Conservation (phyloP, 1,140 invertebrate species). For the Charaxes varanes region DNA sequence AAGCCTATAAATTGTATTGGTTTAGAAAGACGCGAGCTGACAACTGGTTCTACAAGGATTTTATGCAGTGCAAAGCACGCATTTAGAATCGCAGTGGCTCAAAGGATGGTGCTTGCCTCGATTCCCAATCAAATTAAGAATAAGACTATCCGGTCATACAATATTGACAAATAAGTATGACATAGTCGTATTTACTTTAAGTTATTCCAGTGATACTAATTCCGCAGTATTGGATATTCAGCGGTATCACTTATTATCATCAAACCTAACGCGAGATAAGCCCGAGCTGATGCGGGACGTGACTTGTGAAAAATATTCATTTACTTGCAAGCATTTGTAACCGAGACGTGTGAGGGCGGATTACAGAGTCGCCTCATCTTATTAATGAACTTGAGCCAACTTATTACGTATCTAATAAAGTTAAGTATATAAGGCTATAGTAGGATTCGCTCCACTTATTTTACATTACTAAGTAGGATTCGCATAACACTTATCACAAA, state of each 20-base stretch:
- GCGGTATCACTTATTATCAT: constrained; percentile 67
- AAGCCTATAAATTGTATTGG: too few species aligned
- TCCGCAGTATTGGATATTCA: constrained; percentile 35
- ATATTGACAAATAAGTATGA: too few species aligned
- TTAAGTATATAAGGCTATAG: too few species aligned
- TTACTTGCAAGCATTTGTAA: constrained; percentile 38
- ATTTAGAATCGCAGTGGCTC: too few species aligned
- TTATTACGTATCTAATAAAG: constrained; percentile 2
- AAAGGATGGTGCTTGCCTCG: too few species aligned
- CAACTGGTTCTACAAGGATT: background rate
- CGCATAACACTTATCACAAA: too few species aligned
- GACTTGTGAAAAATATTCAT: constrained; percentile 67
- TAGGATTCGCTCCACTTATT: too few species aligned
- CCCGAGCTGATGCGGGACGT: constrained; percentile 49
- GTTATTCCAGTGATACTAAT: constrained; percentile 14
- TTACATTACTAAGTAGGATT: too few species aligned
- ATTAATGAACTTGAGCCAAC: constrained; percentile 11
- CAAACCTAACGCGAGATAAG: constrained; percentile 65
- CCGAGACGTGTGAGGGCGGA: constrained; percentile 15
- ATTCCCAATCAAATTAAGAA: too few species aligned
- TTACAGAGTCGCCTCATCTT: constrained; percentile 7
- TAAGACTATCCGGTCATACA: too few species aligned
- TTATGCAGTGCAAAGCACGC: too few species aligned
- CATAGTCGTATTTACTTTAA: background rate
- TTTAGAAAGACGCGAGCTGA: too few species aligned